Evolutionary conservation across 1,140 invertebrate species (phyloP).

Genomic region (Coelopa frigida): DNA sequence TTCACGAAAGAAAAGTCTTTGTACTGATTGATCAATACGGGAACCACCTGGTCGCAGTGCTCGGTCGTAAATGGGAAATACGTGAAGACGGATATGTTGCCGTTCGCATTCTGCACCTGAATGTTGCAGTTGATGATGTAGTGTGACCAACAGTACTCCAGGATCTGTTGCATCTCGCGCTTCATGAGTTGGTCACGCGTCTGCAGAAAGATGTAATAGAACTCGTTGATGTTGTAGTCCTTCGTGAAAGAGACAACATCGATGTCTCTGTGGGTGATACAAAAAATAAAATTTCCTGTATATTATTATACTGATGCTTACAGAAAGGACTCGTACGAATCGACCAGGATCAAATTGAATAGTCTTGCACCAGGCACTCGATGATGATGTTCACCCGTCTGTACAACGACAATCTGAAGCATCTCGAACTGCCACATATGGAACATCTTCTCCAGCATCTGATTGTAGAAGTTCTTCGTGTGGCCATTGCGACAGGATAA

Average conservation of each 20-base stretch:
- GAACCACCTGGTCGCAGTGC: slow-evolving; percentile 18
- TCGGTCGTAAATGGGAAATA: slow-evolving; percentile 23
- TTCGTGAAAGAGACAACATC: slow-evolving; percentile 22
- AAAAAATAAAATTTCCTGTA: neutral
- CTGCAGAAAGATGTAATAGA: slow-evolving; percentile 37
- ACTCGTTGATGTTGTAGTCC: slow-evolving; percentile 31
- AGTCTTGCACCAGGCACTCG: slow-evolving; percentile 19
- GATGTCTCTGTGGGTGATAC: slow-evolving; percentile 10
- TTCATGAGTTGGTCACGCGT: slow-evolving; percentile 20
- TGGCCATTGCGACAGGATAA: slow-evolving; percentile 27
- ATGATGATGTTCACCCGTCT: slow-evolving; percentile 3
- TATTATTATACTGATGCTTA: slow-evolving; percentile 10
- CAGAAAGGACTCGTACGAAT: slow-evolving; percentile 30
- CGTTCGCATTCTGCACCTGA: slow-evolving; percentile 27
- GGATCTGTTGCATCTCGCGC: slow-evolving; percentile 27
- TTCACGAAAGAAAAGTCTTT: slow-evolving; percentile 19
- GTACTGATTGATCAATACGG: slow-evolving; percentile 29
- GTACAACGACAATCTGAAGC: slow-evolving; percentile 26
- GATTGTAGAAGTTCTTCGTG: slow-evolving; percentile 33
- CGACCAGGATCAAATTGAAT: slow-evolving; percentile 30
- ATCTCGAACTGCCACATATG: slow-evolving; percentile 26
- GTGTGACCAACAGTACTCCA: slow-evolving; percentile 31
- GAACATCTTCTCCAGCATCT: slow-evolving; percentile 30
- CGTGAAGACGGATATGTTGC: slow-evolving; percentile 30
- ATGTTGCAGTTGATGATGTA: slow-evolving; percentile 35